A percentile compares a stretch with the other conserved stretches of the same genome.
phyloP scores from a whole-genome alignment of 2,113 vertebrate species.

The Xenotilapia longispinis region DNA sequence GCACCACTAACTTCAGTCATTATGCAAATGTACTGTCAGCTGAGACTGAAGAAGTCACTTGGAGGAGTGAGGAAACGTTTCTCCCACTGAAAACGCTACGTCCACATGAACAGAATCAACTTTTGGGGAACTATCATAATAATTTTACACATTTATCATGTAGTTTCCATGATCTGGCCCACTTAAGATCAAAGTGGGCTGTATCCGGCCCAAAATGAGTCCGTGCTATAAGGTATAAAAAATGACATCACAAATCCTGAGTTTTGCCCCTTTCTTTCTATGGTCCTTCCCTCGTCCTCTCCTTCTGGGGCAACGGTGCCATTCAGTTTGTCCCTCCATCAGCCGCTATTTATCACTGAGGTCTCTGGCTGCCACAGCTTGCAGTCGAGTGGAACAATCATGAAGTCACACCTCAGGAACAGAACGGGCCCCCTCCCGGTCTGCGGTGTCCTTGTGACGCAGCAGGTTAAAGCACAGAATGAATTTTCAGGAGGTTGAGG shows the following conservation, averaged over 20 bases:
- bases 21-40: background rate
- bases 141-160: background rate
- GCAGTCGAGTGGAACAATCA: constrained; percentile 44
- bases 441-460: constrained; percentile 3
- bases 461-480: background rate
- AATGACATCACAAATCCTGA: background rate
- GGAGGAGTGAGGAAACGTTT: background rate
- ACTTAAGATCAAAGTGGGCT: background rate
- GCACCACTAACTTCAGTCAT: background rate
- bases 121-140: background rate
- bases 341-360: constrained; percentile 29
- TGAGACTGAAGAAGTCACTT: background rate
- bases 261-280: background rate
- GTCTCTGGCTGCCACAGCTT: constrained; percentile 30
- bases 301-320: background rate
- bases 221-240: background rate
- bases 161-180: background rate
- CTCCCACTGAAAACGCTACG: background rate
- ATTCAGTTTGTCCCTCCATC: constrained; percentile 13
- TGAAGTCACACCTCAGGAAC: constrained; percentile 43
- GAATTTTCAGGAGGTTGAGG: background rate
- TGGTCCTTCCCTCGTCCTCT: background rate
- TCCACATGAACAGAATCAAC: background rate
- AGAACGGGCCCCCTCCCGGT: constrained; percentile 2
- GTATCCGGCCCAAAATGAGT: background rate